phyloP scores from a whole-genome alignment of 2,797 vertebrate genomes.

The Netta rufina region DNA sequence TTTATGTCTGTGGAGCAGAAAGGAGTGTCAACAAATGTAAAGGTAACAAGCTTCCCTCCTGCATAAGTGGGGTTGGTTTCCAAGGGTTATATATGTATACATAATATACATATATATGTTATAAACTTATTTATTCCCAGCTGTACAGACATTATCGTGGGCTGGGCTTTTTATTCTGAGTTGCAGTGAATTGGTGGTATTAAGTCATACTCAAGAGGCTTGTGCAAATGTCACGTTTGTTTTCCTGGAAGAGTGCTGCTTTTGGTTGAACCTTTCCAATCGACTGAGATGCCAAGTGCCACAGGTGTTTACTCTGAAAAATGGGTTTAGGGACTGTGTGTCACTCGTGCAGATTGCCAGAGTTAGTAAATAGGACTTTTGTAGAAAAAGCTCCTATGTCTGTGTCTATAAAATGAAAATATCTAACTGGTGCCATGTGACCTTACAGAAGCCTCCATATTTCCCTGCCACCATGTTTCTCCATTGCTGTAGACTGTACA shows the following conservation, averaged over 20 bases:
- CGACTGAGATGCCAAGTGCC: not conserved
- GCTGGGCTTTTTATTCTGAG: not conserved
- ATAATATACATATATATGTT: not conserved
- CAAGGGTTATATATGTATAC: rapidly evolving
- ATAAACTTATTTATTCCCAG: not conserved
- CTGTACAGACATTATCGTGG: not conserved
- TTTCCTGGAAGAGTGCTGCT: not conserved
- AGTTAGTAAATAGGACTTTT: not conserved
- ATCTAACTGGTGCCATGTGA: not conserved
- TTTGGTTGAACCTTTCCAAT: not conserved
- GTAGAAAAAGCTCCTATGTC: not conserved
- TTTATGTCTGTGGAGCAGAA: not conserved
- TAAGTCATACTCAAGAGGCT: not conserved
- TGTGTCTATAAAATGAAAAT: not conserved
- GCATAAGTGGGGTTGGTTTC: not conserved
- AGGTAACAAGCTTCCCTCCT: not conserved
- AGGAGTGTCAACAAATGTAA: not conserved
- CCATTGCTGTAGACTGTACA: not conserved
- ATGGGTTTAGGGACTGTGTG: not conserved
- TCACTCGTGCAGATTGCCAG: not conserved
- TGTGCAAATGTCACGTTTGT: not conserved
- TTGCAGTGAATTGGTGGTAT: not conserved
- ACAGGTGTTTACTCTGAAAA: too few species aligned
- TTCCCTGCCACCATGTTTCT: not conserved
- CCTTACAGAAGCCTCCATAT: not conserved